These are phyloP conservation scores for Choloepus didactylus DNA, from an alignment of 2,797 vertebrate genomes.

Conservation along the genomic window DNA sequence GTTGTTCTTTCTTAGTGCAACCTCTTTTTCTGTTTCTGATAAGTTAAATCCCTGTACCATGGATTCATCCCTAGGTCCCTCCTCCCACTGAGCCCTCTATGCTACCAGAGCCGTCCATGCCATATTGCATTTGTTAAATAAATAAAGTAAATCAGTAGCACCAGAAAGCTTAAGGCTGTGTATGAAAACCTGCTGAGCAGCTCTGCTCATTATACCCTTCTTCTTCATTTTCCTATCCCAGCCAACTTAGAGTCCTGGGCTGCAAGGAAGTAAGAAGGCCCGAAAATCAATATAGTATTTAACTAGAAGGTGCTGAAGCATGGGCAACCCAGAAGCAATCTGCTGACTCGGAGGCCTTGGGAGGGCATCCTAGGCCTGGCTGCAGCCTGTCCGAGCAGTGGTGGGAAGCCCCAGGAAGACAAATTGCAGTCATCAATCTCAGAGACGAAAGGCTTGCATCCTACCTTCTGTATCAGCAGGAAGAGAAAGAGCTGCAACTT, in stretches of 20 bases:
- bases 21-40: background rate
- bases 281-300: slow-evolving; percentile 74
- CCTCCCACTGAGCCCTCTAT: background rate
- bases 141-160: slow-evolving; percentile 59
- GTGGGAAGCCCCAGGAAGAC: slow-evolving; percentile 61
- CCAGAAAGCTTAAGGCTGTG: slow-evolving; percentile 35
- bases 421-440: slow-evolving; percentile 78
- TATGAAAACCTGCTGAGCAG: slow-evolving; percentile 40
- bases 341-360: slow-evolving; percentile 66
- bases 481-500: slow-evolving; percentile 64
- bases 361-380: background rate
- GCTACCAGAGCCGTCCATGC: background rate
- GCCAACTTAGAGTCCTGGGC: background rate
- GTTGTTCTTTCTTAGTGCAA: background rate
- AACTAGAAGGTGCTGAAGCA: slow-evolving; percentile 45
- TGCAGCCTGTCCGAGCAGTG: background rate
- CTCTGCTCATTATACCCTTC: background rate
- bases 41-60: background rate
- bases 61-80: background rate
- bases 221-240: background rate
- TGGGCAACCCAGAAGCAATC: slow-evolving; percentile 53
- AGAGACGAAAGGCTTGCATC: slow-evolving; percentile 62
- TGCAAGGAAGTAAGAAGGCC: slow-evolving; percentile 9
- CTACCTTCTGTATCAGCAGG: slow-evolving; percentile 63
- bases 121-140: slow-evolving; percentile 63